Percentiles rank a stretch among this genome's conserved stretches.
Evolutionary conservation across 2,888 invertebrate species (phyloP).

Genomic region (Drosophila birchii): DNA sequence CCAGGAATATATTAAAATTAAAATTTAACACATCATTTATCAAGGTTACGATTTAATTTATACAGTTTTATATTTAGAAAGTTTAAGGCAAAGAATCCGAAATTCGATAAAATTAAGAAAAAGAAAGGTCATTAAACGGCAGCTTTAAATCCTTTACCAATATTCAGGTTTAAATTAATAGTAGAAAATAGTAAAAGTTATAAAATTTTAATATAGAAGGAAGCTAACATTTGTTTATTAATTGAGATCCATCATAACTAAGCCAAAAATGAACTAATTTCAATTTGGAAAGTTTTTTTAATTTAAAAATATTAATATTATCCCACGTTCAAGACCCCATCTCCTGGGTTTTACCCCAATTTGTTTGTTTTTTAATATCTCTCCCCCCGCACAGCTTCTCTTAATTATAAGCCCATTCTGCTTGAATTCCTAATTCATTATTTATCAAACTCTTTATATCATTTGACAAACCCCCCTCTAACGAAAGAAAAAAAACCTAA

Average conservation of each 20-base stretch:
- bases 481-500: constrained; percentile 16
- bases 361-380: background rate
- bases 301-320: background rate
- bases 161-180: background rate
- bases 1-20: background rate
- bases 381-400: background rate
- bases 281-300: background rate
- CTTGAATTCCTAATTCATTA: constrained; percentile 25
- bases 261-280: background rate
- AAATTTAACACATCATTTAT: background rate
- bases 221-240: background rate
- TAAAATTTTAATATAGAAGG: too few species aligned
- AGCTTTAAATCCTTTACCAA: background rate
- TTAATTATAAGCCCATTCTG: constrained; percentile 30
- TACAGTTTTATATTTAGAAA: background rate
- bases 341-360: background rate
- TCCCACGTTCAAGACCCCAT: too few species aligned
- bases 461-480: constrained; percentile 15
- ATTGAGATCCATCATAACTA: background rate
- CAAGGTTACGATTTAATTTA: background rate
- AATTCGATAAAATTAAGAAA: too few species aligned
- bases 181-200: background rate
- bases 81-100: background rate
- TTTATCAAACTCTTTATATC: constrained; percentile 31
- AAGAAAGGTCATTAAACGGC: background rate